Conservation (phyloP, 1,140 invertebrate species). For the Coptotermes formosanus region DNA sequence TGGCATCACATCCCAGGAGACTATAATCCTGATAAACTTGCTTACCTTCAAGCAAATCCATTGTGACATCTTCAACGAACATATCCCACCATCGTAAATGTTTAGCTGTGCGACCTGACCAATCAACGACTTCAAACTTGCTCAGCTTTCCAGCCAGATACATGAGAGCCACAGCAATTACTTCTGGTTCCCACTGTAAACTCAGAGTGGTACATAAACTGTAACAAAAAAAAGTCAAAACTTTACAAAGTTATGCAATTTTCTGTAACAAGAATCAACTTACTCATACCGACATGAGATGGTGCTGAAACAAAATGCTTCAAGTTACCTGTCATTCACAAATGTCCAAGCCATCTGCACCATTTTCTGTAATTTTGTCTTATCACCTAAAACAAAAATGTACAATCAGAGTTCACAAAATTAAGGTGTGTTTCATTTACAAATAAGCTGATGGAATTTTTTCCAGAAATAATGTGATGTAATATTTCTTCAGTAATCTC, state of each 20-base stretch:
- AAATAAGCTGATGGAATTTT: constrained; percentile 5
- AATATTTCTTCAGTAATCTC: too few relatives aligned
- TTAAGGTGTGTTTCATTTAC: constrained; percentile 4
- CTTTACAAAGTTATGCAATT: constrained; percentile 9
- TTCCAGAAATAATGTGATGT: too few relatives aligned
- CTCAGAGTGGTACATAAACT: constrained; percentile 95
- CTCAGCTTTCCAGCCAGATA: constrained; percentile 94
- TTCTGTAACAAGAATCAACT: constrained; percentile 27
- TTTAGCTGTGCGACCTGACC: constrained; percentile 77
- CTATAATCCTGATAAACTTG: too few relatives aligned
- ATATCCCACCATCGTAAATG: constrained; percentile 97
- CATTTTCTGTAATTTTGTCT: constrained; percentile 91
- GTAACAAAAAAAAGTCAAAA: constrained; percentile 25
- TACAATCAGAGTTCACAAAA: neutral
- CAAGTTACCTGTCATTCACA: constrained; percentile 89
- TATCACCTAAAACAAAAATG: constrained; percentile 65
- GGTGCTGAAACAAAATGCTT: neutral
- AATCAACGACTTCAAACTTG: constrained; percentile 93
- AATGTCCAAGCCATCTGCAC: constrained; percentile 99
- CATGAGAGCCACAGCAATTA: constrained; percentile 96
- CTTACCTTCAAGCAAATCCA: constrained; percentile 86
- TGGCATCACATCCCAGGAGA: too few relatives aligned
- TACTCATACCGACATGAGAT: neutral
- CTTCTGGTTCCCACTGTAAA: constrained; percentile 98
- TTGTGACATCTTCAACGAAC: constrained; percentile 94